These are phyloP conservation scores for Condylostylus longicornis DNA, from an alignment of 1,140 invertebrate genomes.

Conservation along the genomic window DNA sequence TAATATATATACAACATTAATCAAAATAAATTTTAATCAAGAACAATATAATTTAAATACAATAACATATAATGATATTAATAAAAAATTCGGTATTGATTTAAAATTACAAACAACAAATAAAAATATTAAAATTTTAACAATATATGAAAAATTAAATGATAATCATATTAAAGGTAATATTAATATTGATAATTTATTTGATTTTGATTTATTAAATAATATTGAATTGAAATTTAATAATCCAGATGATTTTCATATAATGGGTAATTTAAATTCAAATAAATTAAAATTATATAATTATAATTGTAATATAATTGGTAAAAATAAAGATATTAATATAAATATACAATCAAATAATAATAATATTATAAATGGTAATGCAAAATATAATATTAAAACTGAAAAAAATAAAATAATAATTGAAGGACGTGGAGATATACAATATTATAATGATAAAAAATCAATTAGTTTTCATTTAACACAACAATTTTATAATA, in stretches of 20 bases:
- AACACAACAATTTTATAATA: conserved; percentile 42
- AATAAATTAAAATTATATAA: conserved; percentile 49
- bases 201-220: conserved; percentile 36
- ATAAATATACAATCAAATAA: conserved; percentile 44
- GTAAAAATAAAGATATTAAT: conserved; percentile 46
- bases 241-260: conserved; percentile 46
- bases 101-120: conserved; percentile 1
- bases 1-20: conserved; percentile 32
- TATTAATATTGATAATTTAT: conserved; percentile 36
- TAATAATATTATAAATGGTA: conserved; percentile 51
- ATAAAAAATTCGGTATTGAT: not conserved
- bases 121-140: conserved; percentile 35
- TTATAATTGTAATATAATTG: conserved; percentile 44
- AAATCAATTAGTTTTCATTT: conserved; percentile 56
- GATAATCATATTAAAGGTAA: conserved; percentile 40
- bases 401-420: conserved; percentile 53
- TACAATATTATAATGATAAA: conserved; percentile 45
- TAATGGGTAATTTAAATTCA: conserved; percentile 47
- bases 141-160: conserved; percentile 37
- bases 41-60: conserved; percentile 36
- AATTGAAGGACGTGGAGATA: conserved; percentile 45
- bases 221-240: conserved; percentile 40
- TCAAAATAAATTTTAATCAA: conserved; percentile 33
- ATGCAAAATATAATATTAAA: conserved; percentile 44
- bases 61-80: conserved; percentile 10